These are phyloP conservation scores for Vimba vimba DNA, from an alignment of 2,113 vertebrate species.

Conservation along the genomic window DNA sequence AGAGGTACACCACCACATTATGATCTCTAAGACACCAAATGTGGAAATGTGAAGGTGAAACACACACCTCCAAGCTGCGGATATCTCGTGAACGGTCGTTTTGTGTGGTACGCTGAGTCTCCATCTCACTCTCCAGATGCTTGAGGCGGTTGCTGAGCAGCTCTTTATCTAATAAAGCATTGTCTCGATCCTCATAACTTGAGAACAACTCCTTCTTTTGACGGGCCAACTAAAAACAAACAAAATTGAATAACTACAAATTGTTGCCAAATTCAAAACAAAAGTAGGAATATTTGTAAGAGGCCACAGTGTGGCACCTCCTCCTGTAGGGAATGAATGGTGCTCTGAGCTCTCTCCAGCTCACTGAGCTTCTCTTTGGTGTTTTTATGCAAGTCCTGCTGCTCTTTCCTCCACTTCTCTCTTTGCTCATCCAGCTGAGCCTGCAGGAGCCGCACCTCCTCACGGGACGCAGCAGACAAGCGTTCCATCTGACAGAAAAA, in stretches of 20 bases:
- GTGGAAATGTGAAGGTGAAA: too few relatives aligned
- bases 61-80: conserved; percentile 85
- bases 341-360: conserved; percentile 78
- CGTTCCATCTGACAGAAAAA: conserved; percentile 76
- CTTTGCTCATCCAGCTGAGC: conserved; percentile 88
- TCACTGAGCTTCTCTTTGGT: conserved; percentile 82
- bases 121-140: conserved; percentile 84
- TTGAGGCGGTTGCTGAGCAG: conserved; percentile 85
- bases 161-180: conserved; percentile 84
- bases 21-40: conserved; percentile 5
- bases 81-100: conserved; percentile 83
- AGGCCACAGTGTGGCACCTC: conserved; percentile 76
- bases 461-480: conserved; percentile 76
- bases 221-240: conserved; percentile 74
- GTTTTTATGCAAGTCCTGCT: conserved; percentile 84
- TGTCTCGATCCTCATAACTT: conserved; percentile 82
- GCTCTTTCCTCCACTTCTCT: conserved; percentile 85
- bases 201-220: conserved; percentile 85
- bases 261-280: background rate
- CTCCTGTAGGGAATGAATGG: conserved; percentile 82
- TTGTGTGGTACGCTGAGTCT: conserved; percentile 78
- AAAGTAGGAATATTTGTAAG: background rate
- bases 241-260: background rate
- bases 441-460: conserved; percentile 74
- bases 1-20: background rate